Conservation (phyloP, 2,113 vertebrate species). For the Columba janthina region DNA sequence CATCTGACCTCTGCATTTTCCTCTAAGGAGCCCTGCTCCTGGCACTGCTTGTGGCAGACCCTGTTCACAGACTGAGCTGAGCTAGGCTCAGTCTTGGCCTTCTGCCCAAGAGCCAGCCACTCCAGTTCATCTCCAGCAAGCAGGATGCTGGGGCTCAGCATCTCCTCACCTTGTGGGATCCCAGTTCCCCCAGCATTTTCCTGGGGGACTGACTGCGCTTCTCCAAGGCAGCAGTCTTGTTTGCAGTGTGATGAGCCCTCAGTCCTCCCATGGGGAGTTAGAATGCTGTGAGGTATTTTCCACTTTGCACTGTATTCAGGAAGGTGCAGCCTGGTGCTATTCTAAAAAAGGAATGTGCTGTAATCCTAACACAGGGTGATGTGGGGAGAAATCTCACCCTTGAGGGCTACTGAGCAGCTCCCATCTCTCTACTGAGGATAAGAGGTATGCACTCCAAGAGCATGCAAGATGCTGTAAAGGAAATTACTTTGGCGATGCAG, state of each 20-base stretch:
- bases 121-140: background rate
- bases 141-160: background rate
- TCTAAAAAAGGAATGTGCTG: background rate
- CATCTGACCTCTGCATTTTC: background rate
- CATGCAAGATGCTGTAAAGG: background rate
- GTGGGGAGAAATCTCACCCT: background rate
- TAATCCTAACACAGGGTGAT: background rate
- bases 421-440: background rate
- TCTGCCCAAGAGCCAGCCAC: background rate
- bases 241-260: background rate
- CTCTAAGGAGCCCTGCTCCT: background rate
- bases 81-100: background rate
- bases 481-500: background rate
- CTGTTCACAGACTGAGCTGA: background rate
- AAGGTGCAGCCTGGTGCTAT: background rate
- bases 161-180: rapidly evolving
- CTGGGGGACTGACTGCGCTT: background rate
- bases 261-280: background rate
- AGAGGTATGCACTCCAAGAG: background rate
- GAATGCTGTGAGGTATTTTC: background rate
- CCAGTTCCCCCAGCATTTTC: background rate
- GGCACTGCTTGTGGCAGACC: background rate
- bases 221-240: background rate
- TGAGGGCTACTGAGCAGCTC: background rate
- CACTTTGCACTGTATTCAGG: background rate